Base-by-base conservation (phyloP, 2,113 vertebrate genomes). In the Colossoma macropomum region DNA sequence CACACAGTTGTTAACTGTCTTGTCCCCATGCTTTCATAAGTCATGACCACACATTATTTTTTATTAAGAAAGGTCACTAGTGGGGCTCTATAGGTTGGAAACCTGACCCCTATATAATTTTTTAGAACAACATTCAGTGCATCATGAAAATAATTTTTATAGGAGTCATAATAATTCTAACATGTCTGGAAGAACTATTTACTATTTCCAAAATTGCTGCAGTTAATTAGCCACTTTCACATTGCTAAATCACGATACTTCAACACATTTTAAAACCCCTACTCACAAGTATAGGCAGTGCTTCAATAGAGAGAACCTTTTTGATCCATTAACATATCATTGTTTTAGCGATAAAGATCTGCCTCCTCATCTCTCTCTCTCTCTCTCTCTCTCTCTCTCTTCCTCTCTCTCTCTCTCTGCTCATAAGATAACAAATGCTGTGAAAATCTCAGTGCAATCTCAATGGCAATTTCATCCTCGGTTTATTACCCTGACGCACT, bases 371-470 rank as follows among this genome's bases (percentile, higher is more conserved):
- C 54, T 59, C 54, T 21, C 12, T n/a, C n/a, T n/a, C n/a, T n/a
- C n/a, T n/a, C n/a, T n/a, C n/a, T n/a, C n/a, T n/a, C n/a, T n/a
- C n/a, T 66, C 28, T 68, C 62, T 30, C 52, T 65, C 62, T 28
- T 12, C 15, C 15, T 69, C 54, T 23, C 32, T 69, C 63, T 66
- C 8, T 66, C 63, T 30, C 16, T 66, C 19, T 38, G 66, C 23
- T 69, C 34, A 38, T 38, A 23, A 69, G 66, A 69, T 19, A 69
- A 71, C 70, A 71, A 65, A 69, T 17, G 28, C 32, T 21, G 32
- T 15, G 69, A 30, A 69, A n/a, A 59, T 34, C 77, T 66, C 62
- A 19, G 19, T 34, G 66, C 32, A 69, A 69, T 69, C 66, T 69
- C 66, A 17, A 19, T 38, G 66, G 66, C 32, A 38, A 69, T 69